Evolutionary conservation across 2,888 invertebrate species (phyloP).

Genomic region (Pomacea canaliculata): DNA sequence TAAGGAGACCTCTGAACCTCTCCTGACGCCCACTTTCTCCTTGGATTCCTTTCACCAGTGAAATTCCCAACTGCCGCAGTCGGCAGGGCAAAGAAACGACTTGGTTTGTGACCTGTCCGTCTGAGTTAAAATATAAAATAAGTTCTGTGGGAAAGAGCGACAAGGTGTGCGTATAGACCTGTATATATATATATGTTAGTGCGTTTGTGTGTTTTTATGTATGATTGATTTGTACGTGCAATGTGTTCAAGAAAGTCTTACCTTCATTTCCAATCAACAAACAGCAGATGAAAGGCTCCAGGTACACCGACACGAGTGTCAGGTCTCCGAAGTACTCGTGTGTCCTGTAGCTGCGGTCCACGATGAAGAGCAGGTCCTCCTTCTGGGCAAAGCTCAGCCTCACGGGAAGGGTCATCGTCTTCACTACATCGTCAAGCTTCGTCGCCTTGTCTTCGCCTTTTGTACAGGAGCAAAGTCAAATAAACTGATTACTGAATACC

Average conservation of each 20-base stretch:
- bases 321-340: slow-evolving; percentile 8
- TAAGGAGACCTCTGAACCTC: too few species aligned
- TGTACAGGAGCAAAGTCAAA: too few species aligned
- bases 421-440: neutral
- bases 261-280: neutral
- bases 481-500: too few species aligned
- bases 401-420: neutral
- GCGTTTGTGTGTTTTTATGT: slow-evolving; percentile 1
- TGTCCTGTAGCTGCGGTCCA: neutral
- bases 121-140: too few species aligned
- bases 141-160: too few species aligned
- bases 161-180: too few species aligned
- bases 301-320: neutral
- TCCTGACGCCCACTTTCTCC: neutral
- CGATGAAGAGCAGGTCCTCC: neutral
- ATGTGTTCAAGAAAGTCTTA: neutral
- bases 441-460: neutral
- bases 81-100: too few species aligned
- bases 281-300: neutral
- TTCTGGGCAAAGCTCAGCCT: neutral
- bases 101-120: too few species aligned
- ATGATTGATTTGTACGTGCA: neutral
- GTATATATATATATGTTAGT: neutral
- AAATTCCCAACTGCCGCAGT: too few species aligned
- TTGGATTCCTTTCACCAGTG: neutral